These are phyloP conservation scores for Drosophila hawaiiensis DNA, from an alignment of 2,888 invertebrate genomes.

Conservation along the genomic window DNA sequence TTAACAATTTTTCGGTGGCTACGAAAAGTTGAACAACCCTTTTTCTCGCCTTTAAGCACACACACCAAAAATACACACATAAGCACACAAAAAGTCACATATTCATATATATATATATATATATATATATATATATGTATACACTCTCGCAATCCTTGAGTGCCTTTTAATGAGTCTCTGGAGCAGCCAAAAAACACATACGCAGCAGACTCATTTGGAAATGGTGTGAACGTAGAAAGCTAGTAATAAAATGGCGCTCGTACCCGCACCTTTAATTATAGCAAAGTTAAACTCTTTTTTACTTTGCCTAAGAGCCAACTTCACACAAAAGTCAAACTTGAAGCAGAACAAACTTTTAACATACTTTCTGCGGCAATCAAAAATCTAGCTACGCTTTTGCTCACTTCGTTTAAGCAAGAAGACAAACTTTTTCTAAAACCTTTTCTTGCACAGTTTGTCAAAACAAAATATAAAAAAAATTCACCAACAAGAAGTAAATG, in stretches of 20 bases:
- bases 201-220: conserved; percentile 27
- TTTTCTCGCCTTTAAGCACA: conserved; percentile 39
- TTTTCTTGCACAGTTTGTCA: conserved; percentile 9
- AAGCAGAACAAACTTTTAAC: conserved; percentile 45
- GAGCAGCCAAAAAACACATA: conserved; percentile 65
- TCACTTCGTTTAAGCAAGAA: conserved; percentile 30
- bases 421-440: conserved; percentile 40
- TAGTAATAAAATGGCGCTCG: conserved; percentile 50
- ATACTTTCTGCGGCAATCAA: conserved; percentile 64
- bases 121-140: neutral
- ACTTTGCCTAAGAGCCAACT: conserved; percentile 32
- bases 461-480: conserved; percentile 19
- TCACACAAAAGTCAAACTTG: conserved; percentile 36
- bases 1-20: conserved; percentile 37
- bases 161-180: conserved; percentile 73
- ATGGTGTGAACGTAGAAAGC: conserved; percentile 23
- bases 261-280: conserved; percentile 68
- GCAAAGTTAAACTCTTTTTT: conserved; percentile 56
- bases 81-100: conserved; percentile 6
- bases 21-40: conserved; percentile 69
- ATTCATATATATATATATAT: neutral
- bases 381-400: conserved; percentile 43
- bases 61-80: conserved; percentile 11
- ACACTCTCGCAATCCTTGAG: conserved; percentile 54
- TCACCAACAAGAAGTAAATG: conserved; percentile 27